Evolutionary conservation across 2,797 vertebrate genomes (phyloP), one percentile per base, ranked within the genome.

Genomic region (Fistularia tabacaria): DNA sequence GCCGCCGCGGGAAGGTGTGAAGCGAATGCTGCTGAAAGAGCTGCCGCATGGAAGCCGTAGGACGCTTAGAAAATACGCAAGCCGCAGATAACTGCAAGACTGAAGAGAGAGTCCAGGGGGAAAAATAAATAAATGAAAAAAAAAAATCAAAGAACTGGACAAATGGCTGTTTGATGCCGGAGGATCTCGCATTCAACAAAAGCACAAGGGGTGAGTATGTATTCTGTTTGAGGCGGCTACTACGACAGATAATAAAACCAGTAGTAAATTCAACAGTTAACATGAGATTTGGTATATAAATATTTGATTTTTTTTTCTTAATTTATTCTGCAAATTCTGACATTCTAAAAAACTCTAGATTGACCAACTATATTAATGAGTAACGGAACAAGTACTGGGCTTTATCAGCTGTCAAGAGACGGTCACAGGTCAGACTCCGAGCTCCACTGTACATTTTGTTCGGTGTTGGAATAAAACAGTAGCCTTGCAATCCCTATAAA

Each of bases 191-290:
- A 68, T 42, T 51, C 10, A 10, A 49, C 54, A 38, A 62, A 60
- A 57, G 41, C 56, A 36, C 12, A 46, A 62, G 46, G 57, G 73
- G 87, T 88, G 80, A 87, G 87, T 82, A 62, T 58, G 49, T 36
- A 61, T 76, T 73, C 64, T 58, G 51, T 83, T 80, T 78, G 61
- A 79, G 75, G 69, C 62, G 68, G 51, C 44, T 67, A 15, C 75
- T 61, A 67, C 58, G 55, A 50, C 60, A 69, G 59, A 51, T 63
- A 71, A 81, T 82, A 47, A 62, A 74, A 74, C 53, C 43, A 52
- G 49, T 57, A 66, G 59, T 52, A 60, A 69, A 80, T 81, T 43
- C 61, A 73, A 74, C 51, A n/a, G 60, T 50, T 57, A 52, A 45
- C 9, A 52, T 38, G 14, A 76, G 66, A 44, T 13, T 46, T 25